Percentiles rank a stretch among this genome's conserved stretches.
These are phyloP conservation scores for Sylvilagus bachmani DNA, from an alignment of 2,113 vertebrate species.

Conservation along the genomic window DNA sequence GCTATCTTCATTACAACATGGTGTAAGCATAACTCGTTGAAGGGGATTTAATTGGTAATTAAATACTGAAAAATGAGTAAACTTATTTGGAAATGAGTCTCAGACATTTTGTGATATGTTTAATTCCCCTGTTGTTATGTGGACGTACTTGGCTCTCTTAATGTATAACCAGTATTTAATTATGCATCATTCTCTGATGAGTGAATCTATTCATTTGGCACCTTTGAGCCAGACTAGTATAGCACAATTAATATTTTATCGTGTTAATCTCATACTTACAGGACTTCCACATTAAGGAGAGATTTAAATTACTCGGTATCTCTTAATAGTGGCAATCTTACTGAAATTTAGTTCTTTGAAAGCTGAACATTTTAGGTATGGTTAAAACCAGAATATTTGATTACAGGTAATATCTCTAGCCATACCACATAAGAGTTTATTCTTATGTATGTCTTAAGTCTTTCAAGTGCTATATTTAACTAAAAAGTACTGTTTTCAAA, in stretches of 20 bases:
- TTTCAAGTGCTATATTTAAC: conserved; percentile 12
- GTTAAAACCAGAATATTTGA: conserved; percentile 15
- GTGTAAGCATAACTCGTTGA: not conserved
- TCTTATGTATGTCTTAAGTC: conserved; percentile 37
- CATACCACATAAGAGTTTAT: not conserved
- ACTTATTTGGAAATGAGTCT: not conserved
- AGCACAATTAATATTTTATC: not conserved
- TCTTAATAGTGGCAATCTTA: conserved; percentile 44
- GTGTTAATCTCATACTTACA: not conserved
- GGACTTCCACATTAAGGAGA: conserved; percentile 27
- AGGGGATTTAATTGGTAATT: conserved; percentile 6
- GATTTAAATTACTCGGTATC: not conserved
- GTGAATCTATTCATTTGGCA: not conserved
- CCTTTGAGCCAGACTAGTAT: not conserved
- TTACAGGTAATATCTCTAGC: not conserved
- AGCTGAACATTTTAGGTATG: conserved; percentile 32
- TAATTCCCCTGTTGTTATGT: not conserved
- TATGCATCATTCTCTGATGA: not conserved
- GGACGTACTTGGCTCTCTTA: not conserved
- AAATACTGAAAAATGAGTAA: conserved; percentile 3
- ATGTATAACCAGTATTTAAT: not conserved
- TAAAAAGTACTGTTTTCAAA: conserved; percentile 30
- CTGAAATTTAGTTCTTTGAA: conserved; percentile 58
- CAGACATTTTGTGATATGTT: not conserved
- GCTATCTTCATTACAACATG: not conserved